Evolutionary conservation across 1,140 invertebrate genomes (phyloP), one percentile per base, ranked within the genome.

Genomic region (Papilio polyxenes): DNA sequence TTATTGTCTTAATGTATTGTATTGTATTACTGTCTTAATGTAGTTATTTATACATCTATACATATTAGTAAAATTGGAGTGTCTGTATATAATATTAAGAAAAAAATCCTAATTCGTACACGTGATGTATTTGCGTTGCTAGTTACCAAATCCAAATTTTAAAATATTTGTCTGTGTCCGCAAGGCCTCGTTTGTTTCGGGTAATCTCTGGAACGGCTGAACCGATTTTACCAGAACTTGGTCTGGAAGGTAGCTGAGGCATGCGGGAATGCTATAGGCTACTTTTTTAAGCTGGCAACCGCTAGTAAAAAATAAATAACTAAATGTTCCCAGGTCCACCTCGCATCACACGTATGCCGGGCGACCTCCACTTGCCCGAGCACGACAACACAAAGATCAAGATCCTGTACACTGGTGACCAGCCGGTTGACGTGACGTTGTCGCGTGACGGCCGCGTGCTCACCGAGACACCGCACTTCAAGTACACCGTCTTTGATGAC

Each of bases 351-450:
- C 96, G 98, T 56, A 98, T 98, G 91, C 98, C 99, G 15, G 97
- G 96, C 17, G 97, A 98, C 89, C 95, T 99, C 2, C 97, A 98
- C 89, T 95, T 99, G 48, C 98, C 98, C 1, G 98, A 99, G 93
- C 96, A 97, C 31, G 98, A 99, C 85, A 99, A 99, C 90, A 97
- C 98, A 2, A 99, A 99, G 92, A 98, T 99, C 86, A 99, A 99
- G 93, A 97, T 99, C 65, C 97, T 97, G 89, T 99, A 98, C 94
- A 96, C 97, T 81, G 98, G 98, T n/a, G 98, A 98, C 93, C 97
- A 98, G 91, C 98, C 98, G 49, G 97, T 99, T 89, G 97, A 98
- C 75, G 97, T 99, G 56, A 96, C 96, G 5, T 95, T 99, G 37
- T 97, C 95, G 75, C 98, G 97, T 87, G 97, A 98, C 89, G 98